A percentile compares a stretch with the other conserved stretches of the same genome.
Evolutionary conservation across 2,888 invertebrate genomes (phyloP).

Genomic region (Cerastis leucographa): DNA sequence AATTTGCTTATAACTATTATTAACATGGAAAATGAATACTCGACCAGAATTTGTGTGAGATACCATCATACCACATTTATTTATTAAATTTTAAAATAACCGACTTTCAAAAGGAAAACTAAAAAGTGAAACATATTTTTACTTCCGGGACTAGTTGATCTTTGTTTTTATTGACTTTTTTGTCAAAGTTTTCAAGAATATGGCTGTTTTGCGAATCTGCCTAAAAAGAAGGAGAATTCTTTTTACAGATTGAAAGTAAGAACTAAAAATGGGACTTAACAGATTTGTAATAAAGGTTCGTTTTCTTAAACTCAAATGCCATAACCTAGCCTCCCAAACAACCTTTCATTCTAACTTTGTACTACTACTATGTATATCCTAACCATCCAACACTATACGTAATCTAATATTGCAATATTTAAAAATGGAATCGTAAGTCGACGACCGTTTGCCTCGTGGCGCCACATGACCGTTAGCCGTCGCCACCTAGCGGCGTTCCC

Average conservation of each 20-base stretch:
- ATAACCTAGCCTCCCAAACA: background rate
- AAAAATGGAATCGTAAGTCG: constrained; percentile 48
- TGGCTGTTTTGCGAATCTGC: background rate
- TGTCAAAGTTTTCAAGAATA: background rate
- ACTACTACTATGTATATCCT: background rate
- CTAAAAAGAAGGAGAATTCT: background rate
- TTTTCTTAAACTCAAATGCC: background rate
- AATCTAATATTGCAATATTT: constrained; percentile 42
- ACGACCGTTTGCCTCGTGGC: constrained; percentile 30
- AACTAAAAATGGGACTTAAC: background rate
- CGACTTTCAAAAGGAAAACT: too few species aligned
- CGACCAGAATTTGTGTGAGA: too few species aligned
- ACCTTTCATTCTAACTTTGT: background rate
- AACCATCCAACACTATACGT: background rate
- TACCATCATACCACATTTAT: too few species aligned
- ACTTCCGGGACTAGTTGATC: too few species aligned
- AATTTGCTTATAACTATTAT: too few species aligned
- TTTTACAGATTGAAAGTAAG: background rate
- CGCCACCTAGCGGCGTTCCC: constrained; percentile 81
- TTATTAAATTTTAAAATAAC: too few species aligned
- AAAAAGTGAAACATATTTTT: too few species aligned
- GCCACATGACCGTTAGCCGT: constrained; percentile 42
- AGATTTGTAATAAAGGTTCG: background rate
- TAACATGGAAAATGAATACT: too few species aligned
- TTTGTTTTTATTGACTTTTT: too few species aligned